phyloP scores from a whole-genome alignment of 2,888 invertebrate species.

The Biston betularia region DNA sequence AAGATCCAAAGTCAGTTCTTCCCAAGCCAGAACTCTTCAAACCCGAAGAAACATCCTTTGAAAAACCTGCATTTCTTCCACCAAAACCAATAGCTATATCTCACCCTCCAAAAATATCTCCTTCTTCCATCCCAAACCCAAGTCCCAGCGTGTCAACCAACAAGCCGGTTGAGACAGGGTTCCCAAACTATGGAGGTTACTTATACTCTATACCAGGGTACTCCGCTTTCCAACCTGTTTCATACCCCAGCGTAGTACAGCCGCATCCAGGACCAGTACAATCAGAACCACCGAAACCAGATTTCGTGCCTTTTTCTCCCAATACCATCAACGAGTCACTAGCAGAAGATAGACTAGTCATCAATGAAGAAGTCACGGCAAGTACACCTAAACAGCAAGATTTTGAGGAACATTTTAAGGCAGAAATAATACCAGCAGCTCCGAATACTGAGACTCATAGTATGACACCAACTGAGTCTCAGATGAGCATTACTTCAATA shows the following conservation, averaged over 20 bases:
- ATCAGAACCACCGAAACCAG: slow-evolving; percentile 52
- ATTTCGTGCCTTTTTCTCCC: slow-evolving; percentile 53
- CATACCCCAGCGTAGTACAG: slow-evolving; percentile 62
- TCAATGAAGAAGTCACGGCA: slow-evolving; percentile 45
- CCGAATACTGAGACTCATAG: slow-evolving; percentile 52
- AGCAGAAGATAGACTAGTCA: slow-evolving; percentile 44
- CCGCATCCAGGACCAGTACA: slow-evolving; percentile 54
- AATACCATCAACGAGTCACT: slow-evolving; percentile 49
- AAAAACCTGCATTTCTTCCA: slow-evolving; percentile 64
- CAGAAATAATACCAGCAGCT: slow-evolving; percentile 66
- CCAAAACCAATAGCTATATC: slow-evolving; percentile 64
- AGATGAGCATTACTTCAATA: slow-evolving; percentile 70
- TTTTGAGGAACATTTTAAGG: slow-evolving; percentile 75
- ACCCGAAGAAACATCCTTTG: slow-evolving; percentile 54
- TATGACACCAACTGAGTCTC: slow-evolving; percentile 56
- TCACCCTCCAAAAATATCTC: slow-evolving; percentile 78
- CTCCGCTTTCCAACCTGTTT: slow-evolving; percentile 79
- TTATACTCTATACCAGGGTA: slow-evolving; percentile 79
- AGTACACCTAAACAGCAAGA: slow-evolving; percentile 62
- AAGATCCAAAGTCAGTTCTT: slow-evolving; percentile 58
- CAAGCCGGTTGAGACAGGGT: slow-evolving; percentile 68
- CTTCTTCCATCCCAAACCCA: slow-evolving; percentile 81
- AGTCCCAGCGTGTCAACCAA: slow-evolving; percentile 75
- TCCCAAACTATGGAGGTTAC: slow-evolving; percentile 72
- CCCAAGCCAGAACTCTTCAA: slow-evolving; percentile 65